phyloP scores from a whole-genome alignment of 2,113 vertebrate species.

The Cyprinus carpio region DNA sequence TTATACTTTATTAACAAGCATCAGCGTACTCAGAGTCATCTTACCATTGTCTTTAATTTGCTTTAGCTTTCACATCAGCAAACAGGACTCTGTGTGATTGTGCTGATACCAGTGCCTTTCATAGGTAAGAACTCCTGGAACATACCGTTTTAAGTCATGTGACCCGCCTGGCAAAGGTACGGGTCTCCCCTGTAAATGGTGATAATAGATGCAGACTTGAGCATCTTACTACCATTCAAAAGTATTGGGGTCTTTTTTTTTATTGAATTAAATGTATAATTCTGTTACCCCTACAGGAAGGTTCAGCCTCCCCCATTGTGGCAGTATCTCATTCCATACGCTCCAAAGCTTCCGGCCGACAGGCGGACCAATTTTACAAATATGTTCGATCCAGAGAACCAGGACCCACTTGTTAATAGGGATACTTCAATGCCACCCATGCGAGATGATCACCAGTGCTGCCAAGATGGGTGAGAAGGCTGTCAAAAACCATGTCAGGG shows the following conservation, averaged over 20 bases:
- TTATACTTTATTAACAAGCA: too few relatives aligned
- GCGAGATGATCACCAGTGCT: conserved; percentile 73
- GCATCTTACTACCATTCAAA: not conserved
- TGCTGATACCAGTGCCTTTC: conserved; percentile 66
- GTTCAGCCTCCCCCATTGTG: conserved; percentile 73
- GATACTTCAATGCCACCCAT: conserved; percentile 73
- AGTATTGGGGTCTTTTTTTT: not conserved
- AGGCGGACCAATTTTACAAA: conserved; percentile 60
- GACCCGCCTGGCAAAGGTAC: conserved; percentile 68
- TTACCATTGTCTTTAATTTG: not conserved
- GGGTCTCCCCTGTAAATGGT: not conserved
- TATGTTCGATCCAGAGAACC: conserved; percentile 69
- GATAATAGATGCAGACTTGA: not conserved
- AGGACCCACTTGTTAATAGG: conserved; percentile 67
- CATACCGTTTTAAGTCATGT: conserved; percentile 74
- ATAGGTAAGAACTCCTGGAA: conserved; percentile 76
- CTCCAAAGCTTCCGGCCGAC: conserved; percentile 67
- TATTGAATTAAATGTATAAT: too few relatives aligned
- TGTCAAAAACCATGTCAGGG: too few relatives aligned
- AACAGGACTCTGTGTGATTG: conserved; percentile 54
- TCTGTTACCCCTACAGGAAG: conserved; percentile 61
- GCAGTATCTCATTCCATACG: conserved; percentile 70
- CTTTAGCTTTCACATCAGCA: conserved; percentile 61
- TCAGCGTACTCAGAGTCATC: not conserved
- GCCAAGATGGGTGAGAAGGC: conserved; percentile 67